Percentiles rank a stretch among this genome's conserved stretches.
Conservation (phyloP, 2,888 invertebrate species). For the Malacosoma neustria region DNA sequence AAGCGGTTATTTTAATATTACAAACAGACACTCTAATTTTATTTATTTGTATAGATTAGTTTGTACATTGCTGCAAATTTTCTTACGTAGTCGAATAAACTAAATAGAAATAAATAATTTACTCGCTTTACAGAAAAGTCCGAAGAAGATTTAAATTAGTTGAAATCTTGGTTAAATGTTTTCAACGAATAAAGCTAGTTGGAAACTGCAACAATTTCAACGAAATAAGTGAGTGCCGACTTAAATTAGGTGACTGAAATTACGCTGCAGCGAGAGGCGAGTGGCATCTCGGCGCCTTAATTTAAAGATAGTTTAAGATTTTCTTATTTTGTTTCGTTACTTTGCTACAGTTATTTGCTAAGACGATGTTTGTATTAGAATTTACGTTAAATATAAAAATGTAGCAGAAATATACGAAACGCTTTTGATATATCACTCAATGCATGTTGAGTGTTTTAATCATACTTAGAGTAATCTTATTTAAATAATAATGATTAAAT, state of each 20-base stretch:
- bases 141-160: neutral
- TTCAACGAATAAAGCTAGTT: neutral
- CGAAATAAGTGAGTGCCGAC: slow-evolving; percentile 3
- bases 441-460: no score
- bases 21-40: no score
- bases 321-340: neutral
- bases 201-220: neutral
- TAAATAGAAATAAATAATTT: neutral
- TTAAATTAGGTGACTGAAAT: slow-evolving; percentile 4
- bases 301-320: neutral
- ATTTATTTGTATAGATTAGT: no score
- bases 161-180: neutral
- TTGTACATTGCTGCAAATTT: no score
- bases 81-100: no score
- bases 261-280: slow-evolving; percentile 3
- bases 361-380: neutral
- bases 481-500: no score
- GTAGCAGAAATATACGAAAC: no score
- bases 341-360: neutral
- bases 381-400: no score
- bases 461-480: no score
- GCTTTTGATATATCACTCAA: no score
- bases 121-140: neutral
- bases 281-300: neutral
- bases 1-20: no score